Evolutionary conservation across 2,797 vertebrate species (phyloP).

Genomic region (Hippocampus kuda): DNA sequence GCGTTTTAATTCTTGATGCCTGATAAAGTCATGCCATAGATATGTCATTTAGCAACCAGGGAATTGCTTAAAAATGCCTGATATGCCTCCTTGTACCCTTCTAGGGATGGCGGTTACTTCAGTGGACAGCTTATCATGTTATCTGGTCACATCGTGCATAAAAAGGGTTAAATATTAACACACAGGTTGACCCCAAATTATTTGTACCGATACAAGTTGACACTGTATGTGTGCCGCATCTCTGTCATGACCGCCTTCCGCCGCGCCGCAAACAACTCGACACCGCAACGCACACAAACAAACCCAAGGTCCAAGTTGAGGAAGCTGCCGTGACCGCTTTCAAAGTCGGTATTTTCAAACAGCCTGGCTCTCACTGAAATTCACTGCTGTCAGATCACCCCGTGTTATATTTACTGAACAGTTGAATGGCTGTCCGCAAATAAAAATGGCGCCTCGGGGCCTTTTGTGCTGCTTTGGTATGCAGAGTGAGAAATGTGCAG

Average conservation of each 20-base stretch:
- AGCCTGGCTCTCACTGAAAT: slow-evolving; percentile 50
- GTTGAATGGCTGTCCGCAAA: neutral
- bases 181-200: neutral
- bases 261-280: neutral
- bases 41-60: neutral
- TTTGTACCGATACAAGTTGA: neutral
- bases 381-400: slow-evolving; percentile 20
- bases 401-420: slow-evolving; percentile 11
- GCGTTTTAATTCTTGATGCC: neutral
- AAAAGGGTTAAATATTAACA: neutral
- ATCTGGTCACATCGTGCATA: no score
- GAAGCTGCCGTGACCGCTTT: slow-evolving; percentile 28
- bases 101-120: no score
- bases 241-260: neutral
- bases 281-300: neutral
- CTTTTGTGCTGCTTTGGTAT: neutral
- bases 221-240: neutral
- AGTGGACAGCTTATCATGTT: no score
- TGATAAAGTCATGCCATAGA: neutral
- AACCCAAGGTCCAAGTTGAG: neutral
- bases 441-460: neutral
- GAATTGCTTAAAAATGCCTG: neutral
- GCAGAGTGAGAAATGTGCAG: neutral
- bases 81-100: neutral
- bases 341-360: slow-evolving; percentile 53